Base-by-base conservation (phyloP, 1,140 invertebrate genomes). In the Nomia melanderi region DNA sequence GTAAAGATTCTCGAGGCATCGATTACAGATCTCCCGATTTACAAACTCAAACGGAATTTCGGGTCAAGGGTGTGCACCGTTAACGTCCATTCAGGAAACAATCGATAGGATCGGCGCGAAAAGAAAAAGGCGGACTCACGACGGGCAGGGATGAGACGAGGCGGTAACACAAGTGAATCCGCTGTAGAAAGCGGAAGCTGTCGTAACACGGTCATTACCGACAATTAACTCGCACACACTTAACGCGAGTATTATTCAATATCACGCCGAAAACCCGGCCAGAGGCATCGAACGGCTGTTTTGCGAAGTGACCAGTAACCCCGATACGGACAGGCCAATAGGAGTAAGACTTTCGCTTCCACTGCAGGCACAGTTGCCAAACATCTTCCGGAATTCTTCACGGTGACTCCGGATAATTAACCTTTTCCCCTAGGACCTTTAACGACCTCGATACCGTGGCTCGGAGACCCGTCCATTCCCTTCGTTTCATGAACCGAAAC, bases 351-450 rank as follows among this genome's bases (percentile, higher is more conserved):
- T 75, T 75, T 75, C 73, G 73, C 73, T 67, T 75, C 64, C 41
- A 65, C 50, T 39, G 39, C 63, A 57, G 29, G 27, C 53, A 47
- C 29, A 75, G 54, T 75, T 75, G 73, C 73, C 31, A 75, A 75
- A 75, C 73, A 67, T 69, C 54, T 75, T 75, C 73, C 73, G 73
- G 73, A 75, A 75, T 75, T 75, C 73, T 57, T 59, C 64, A 29
- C 54, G 29, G 54, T 75, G 54, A 66, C 64, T 75, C 12, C 17
- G 54, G 63, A 67, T 59, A 75, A 75, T 75, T 75, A 75, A 75
- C 64, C 73, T 75, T 75, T 75, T 59, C 73, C 73, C 73, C 64
- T 75, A 47, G 64, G 59, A 75, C 64, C 64, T 75, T 67, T 75
- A 75, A 69, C 73, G 53, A 75, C 73, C 64, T 75, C 73, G 64